These are phyloP conservation scores for Epinephelus moara DNA, from an alignment of 2,113 vertebrate genomes.

Conservation along the genomic window DNA sequence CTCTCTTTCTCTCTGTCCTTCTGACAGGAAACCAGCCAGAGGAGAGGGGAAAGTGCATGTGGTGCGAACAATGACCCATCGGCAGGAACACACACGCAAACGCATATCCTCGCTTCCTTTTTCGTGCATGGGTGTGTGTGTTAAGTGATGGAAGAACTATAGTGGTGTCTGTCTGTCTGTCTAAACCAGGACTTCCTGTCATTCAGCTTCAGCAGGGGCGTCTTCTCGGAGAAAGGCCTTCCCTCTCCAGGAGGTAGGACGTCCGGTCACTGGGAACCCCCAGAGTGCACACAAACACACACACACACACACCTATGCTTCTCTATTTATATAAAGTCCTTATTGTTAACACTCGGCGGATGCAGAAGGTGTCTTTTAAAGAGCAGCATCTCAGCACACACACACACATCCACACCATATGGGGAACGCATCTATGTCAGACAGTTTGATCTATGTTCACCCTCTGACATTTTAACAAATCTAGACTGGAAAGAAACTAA, in stretches of 20 bases:
- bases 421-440: constrained; percentile 34
- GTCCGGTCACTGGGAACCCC: constrained; percentile 92
- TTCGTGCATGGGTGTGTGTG: constrained; percentile 85
- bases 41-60: constrained; percentile 34
- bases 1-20: constrained; percentile 34
- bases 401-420: constrained; percentile 27
- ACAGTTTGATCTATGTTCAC: constrained; percentile 11
- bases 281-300: constrained; percentile 73
- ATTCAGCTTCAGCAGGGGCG: constrained; percentile 91
- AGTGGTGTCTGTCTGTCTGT: constrained; percentile 87
- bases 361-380: neutral
- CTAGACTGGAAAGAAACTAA: constrained; percentile 2
- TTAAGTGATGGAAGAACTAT: constrained; percentile 88
- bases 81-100: constrained; percentile 26
- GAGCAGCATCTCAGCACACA: constrained; percentile 61
- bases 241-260: constrained; percentile 88
- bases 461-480: neutral
- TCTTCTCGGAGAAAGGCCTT: constrained; percentile 90
- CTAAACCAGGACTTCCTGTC: constrained; percentile 98
- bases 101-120: constrained; percentile 73
- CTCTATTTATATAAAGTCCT: constrained; percentile 7
- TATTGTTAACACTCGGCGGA: constrained; percentile 23
- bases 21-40: constrained; percentile 31
- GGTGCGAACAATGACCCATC: constrained; percentile 59
- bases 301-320: neutral